These are phyloP conservation scores for Octodon degus DNA, from an alignment of 2,113 vertebrate genomes.

Conservation along the genomic window DNA sequence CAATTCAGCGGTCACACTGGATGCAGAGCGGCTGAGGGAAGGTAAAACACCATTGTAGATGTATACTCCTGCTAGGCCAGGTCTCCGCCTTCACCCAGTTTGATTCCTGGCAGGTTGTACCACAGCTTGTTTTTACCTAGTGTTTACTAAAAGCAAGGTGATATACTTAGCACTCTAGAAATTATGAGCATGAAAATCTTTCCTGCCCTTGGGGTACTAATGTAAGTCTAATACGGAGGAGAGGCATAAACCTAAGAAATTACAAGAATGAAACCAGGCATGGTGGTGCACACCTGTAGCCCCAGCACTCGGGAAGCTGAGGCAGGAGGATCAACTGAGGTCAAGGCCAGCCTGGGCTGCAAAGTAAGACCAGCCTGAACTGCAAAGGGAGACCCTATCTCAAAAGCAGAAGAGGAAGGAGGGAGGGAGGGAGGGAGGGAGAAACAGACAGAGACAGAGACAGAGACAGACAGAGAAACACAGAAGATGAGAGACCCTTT, in stretches of 20 bases:
- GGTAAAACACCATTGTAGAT: background rate
- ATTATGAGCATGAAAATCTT: slow-evolving; percentile 33
- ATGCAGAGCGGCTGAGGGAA: background rate
- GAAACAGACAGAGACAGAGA: too few relatives aligned
- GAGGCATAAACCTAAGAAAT: background rate
- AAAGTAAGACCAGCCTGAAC: too few relatives aligned
- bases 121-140: background rate
- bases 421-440: too few relatives aligned
- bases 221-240: background rate
- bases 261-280: background rate
- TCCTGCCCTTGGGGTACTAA: background rate
- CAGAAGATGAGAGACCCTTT: background rate
- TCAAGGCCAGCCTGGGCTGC: too few relatives aligned
- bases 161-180: background rate
- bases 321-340: too few relatives aligned
- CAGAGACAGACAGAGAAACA: background rate
- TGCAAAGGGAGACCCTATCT: too few relatives aligned
- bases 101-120: background rate
- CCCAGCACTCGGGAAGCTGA: too few relatives aligned
- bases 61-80: background rate
- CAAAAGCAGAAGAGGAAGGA: too few relatives aligned
- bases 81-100: background rate
- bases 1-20: background rate
- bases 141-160: slow-evolving; percentile 13
- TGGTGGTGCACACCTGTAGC: too few relatives aligned